These are phyloP conservation scores for Nipponia nippon DNA, from an alignment of 2,113 vertebrate species.

Conservation along the genomic window DNA sequence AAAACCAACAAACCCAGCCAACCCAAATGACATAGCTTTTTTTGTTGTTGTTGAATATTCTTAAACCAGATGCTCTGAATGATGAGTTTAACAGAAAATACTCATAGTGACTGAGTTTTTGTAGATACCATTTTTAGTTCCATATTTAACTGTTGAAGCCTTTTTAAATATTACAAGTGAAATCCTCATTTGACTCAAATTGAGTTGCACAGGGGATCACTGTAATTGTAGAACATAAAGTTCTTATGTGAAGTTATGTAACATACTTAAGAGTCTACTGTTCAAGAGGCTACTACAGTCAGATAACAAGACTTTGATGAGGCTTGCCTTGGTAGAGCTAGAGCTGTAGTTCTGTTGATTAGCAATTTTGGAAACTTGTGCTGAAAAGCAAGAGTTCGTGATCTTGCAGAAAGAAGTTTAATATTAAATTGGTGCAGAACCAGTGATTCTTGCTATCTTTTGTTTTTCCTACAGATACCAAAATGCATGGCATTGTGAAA, in stretches of 20 bases:
- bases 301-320: neutral
- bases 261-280: neutral
- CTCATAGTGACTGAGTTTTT: neutral
- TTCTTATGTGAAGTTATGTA: neutral
- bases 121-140: neutral
- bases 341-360: neutral
- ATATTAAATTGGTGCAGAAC: neutral
- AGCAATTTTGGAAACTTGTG: neutral
- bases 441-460: neutral
- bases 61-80: neutral
- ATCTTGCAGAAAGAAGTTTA: neutral
- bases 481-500: conserved; percentile 86
- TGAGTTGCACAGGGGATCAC: neutral
- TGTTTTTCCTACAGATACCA: conserved; percentile 75
- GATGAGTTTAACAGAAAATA: neutral
- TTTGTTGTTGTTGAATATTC: neutral
- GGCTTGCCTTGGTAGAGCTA: neutral
- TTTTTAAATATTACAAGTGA: neutral
- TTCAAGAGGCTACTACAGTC: neutral
- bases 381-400: neutral
- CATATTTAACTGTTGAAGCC: neutral
- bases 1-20: neutral
- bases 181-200: neutral
- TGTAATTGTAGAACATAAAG: neutral
- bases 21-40: neutral